phyloP scores from a whole-genome alignment of 2,888 invertebrate genomes.

The Caenorhabditis wallacei region DNA sequence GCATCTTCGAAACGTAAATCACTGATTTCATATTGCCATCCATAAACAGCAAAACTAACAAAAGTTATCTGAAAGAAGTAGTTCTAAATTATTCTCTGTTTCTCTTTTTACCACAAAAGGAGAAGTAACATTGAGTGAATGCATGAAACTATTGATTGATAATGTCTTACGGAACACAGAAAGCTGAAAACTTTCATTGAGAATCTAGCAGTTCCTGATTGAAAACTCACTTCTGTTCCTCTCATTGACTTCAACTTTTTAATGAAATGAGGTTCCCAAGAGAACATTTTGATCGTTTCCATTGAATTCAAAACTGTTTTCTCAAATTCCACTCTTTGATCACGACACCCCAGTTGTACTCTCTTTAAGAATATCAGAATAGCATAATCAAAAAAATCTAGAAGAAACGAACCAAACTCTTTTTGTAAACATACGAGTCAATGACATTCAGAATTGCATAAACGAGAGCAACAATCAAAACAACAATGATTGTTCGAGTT shows the following conservation, averaged over 20 bases:
- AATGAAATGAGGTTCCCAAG: conserved; percentile 57
- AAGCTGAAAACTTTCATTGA: conserved; percentile 26
- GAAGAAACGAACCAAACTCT: conserved; percentile 21
- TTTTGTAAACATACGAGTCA: conserved; percentile 56
- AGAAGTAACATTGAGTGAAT: conserved; percentile 65
- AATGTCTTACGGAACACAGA: conserved; percentile 47
- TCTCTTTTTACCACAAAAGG: conserved; percentile 62
- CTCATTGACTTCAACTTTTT: conserved; percentile 40
- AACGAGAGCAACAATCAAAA: conserved; percentile 50
- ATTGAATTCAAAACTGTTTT: conserved; percentile 63
- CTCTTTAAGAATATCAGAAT: conserved; percentile 23
- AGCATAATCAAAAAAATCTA: background rate
- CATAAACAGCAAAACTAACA: conserved; percentile 57
- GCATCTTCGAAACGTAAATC: conserved; percentile 66
- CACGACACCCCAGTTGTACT: conserved; percentile 62
- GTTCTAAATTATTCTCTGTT: background rate
- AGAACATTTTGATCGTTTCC: conserved; percentile 60
- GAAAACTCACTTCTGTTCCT: conserved; percentile 41
- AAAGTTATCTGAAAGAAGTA: conserved; percentile 40
- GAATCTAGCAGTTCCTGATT: background rate
- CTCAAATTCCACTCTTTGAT: conserved; percentile 62
- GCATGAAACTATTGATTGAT: conserved; percentile 60
- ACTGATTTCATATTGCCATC: conserved; percentile 47
- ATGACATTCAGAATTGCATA: conserved; percentile 60
- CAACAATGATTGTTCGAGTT: conserved; percentile 60